Conservation (phyloP, 2,888 invertebrate species). For the Melieria picta region DNA sequence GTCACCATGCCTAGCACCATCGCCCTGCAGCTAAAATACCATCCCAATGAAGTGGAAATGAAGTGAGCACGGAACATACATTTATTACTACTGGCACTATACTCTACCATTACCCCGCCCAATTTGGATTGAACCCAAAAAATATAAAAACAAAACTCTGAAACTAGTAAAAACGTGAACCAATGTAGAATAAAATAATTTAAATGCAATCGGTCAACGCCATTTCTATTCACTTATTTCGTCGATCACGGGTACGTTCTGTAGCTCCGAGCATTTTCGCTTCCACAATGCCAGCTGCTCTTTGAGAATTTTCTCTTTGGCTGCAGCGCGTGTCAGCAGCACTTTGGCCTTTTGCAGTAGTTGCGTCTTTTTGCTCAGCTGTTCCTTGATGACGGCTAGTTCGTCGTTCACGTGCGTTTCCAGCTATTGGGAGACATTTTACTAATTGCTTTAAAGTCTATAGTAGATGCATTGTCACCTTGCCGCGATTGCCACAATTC, state of each 20-base stretch:
- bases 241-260: conserved; percentile 67
- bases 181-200: no score
- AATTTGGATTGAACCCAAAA: not conserved
- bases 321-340: conserved; percentile 72
- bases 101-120: no score
- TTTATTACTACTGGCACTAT: not conserved
- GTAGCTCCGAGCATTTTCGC: conserved; percentile 64
- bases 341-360: conserved; percentile 74
- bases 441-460: not conserved
- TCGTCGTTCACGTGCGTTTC: conserved; percentile 60
- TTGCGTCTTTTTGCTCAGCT: conserved; percentile 71
- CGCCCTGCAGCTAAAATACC: conserved; percentile 79
- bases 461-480: conserved; percentile 39
- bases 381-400: conserved; percentile 68
- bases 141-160: conserved; percentile 7
- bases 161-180: not conserved
- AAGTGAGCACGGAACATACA: conserved; percentile 41
- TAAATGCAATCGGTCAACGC: no score
- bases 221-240: conserved; percentile 63
- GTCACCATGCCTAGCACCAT: conserved; percentile 86
- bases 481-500: conserved; percentile 48
- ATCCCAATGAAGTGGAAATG: conserved; percentile 69
- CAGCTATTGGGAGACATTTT: conserved; percentile 19
- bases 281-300: conserved; percentile 68
- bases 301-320: conserved; percentile 72